Evolutionary conservation across 2,888 invertebrate species (phyloP).

Genomic region (Machimus rusticus): DNA sequence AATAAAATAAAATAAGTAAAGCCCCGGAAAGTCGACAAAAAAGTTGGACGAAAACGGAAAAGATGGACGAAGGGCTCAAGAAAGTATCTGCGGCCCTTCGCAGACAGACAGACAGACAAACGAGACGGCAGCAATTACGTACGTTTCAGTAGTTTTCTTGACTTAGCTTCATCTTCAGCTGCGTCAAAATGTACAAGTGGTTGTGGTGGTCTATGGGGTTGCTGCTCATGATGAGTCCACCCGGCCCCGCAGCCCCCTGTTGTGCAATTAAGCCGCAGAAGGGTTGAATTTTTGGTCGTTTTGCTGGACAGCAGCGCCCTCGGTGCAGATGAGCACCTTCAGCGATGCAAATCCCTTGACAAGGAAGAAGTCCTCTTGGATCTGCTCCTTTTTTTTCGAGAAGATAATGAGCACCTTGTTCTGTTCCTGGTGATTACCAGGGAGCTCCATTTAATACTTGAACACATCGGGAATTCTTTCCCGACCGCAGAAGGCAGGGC

Average conservation of each 20-base stretch:
- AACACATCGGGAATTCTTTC: neutral
- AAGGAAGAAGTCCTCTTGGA: neutral
- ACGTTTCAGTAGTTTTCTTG: constrained; percentile 27
- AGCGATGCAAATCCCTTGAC: constrained; percentile 23
- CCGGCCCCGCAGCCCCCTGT: neutral
- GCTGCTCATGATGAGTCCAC: neutral
- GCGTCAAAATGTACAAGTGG: neutral
- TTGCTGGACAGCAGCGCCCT: constrained; percentile 1
- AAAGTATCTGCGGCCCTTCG: neutral
- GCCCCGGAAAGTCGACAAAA: neutral
- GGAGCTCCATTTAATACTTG: neutral
- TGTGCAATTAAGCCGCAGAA: neutral
- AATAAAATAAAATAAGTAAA: neutral
- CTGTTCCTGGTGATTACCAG: neutral
- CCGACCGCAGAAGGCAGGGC: neutral
- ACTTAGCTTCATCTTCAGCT: neutral
- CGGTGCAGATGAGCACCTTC: constrained; percentile 6
- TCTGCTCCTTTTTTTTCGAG: neutral
- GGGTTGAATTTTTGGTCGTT: neutral
- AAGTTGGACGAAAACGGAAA: neutral
- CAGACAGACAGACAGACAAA: neutral
- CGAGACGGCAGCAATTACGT: constrained; percentile 18
- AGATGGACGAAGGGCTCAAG: neutral
- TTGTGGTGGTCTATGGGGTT: constrained; percentile 10
- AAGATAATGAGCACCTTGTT: constrained; percentile 23